phyloP scores from a whole-genome alignment of 2,113 vertebrate species.

The Urocynchramus pylzowi region DNA sequence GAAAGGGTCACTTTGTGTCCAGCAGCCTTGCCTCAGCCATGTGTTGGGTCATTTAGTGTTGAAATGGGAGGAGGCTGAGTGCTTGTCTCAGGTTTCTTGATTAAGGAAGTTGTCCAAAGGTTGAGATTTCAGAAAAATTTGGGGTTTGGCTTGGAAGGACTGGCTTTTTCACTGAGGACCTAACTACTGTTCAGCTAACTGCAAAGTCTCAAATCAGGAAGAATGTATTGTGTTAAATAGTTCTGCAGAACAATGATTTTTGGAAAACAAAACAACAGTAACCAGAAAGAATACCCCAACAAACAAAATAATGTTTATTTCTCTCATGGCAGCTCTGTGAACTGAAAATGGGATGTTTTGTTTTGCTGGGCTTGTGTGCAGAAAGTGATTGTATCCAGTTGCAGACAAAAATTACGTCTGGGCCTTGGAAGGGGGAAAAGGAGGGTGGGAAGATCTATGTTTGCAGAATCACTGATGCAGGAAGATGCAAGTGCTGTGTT shows the following conservation, averaged over 20 bases:
- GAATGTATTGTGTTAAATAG: background rate
- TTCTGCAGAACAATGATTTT: slow-evolving; percentile 15
- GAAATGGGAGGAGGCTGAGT: background rate
- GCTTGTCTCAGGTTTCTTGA: background rate
- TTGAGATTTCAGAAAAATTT: background rate
- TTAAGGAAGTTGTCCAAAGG: background rate
- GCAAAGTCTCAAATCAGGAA: background rate
- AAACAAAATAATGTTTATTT: slow-evolving; percentile 56
- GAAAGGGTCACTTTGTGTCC: background rate
- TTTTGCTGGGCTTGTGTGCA: slow-evolving; percentile 4
- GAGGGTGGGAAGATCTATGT: slow-evolving; percentile 52
- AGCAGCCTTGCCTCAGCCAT: background rate
- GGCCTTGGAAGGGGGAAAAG: slow-evolving; percentile 32
- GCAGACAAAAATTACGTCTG: slow-evolving; percentile 28
- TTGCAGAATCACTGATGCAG: slow-evolving; percentile 64
- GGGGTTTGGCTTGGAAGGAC: background rate
- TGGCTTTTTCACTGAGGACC: background rate
- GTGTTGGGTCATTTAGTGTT: background rate
- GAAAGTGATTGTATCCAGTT: slow-evolving; percentile 6
- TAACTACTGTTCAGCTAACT: background rate
- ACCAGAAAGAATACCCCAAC: slow-evolving; percentile 7
- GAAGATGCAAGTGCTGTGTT: slow-evolving; percentile 63
- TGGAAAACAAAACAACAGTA: background rate
- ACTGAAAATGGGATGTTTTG: slow-evolving; percentile 46
- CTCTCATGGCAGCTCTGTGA: background rate